These are phyloP conservation scores for Dicyrtoma fusca DNA, from an alignment of 2,888 invertebrate genomes.

Conservation along the genomic window DNA sequence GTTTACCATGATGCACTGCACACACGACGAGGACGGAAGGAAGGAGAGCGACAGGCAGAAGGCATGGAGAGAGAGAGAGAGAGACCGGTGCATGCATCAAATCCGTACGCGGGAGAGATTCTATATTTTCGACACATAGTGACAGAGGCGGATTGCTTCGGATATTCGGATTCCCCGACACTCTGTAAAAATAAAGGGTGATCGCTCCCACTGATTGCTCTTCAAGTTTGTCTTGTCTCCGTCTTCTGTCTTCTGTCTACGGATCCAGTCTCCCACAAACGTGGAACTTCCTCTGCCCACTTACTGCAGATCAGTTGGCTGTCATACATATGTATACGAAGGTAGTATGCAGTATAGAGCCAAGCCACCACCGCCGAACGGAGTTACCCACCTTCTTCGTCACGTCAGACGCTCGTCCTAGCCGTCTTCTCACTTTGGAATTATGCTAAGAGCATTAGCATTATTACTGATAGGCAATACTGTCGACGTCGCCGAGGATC, in stretches of 20 bases:
- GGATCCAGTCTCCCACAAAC: too few relatives aligned
- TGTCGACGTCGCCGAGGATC: not conserved
- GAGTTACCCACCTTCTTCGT: not conserved
- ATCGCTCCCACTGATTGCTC: slow-evolving; percentile 28
- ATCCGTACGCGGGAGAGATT: not conserved
- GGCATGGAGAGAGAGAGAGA: not conserved
- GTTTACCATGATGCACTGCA: too few relatives aligned
- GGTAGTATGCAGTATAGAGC: too few relatives aligned
- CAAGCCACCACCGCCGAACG: too few relatives aligned
- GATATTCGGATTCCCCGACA: slow-evolving; percentile 21
- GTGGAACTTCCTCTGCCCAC: not conserved
- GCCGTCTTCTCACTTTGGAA: slow-evolving; percentile 25
- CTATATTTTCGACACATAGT: not conserved
- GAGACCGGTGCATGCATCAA: not conserved
- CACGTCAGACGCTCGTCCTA: slow-evolving; percentile 18
- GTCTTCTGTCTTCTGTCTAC: not conserved
- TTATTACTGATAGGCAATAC: slow-evolving; percentile 23
- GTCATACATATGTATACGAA: too few relatives aligned
- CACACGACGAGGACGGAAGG: not conserved
- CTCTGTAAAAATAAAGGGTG: slow-evolving; percentile 33
- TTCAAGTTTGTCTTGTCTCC: not conserved
- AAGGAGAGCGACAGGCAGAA: slow-evolving; percentile 15
- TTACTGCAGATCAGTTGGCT: too few relatives aligned
- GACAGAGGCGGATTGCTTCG: slow-evolving; percentile 21
- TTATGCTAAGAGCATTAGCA: slow-evolving; percentile 37